phyloP scores from a whole-genome alignment of 2,888 invertebrate species.

The Chloroclystis v-ata region DNA sequence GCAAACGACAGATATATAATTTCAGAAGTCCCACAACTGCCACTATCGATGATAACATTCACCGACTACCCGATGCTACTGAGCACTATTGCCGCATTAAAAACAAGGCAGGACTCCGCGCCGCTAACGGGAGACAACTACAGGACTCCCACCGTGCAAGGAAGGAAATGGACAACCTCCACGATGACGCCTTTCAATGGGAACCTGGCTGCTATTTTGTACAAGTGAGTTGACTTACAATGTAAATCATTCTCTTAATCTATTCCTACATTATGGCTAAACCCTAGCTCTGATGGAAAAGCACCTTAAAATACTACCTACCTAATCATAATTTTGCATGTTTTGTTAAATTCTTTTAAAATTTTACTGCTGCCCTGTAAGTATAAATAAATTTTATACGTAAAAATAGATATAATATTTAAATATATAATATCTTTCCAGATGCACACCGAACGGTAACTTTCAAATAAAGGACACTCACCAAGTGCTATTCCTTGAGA shows the following conservation, averaged over 20 bases:
- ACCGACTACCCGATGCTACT: slow-evolving; percentile 80
- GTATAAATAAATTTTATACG: too few species aligned
- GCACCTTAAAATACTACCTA: too few species aligned
- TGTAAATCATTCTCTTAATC: not conserved
- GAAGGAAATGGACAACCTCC: slow-evolving; percentile 84
- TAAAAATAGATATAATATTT: too few species aligned
- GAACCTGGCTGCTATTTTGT: slow-evolving; percentile 86
- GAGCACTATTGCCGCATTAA: slow-evolving; percentile 80
- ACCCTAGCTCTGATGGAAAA: too few species aligned
- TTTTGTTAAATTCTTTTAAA: too few species aligned
- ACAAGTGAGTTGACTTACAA: slow-evolving; percentile 73
- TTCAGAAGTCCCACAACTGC: slow-evolving; percentile 60
- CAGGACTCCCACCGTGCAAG: slow-evolving; percentile 55
- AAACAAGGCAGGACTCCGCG: slow-evolving; percentile 78
- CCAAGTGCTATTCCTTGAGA: slow-evolving; percentile 82
- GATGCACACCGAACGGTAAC: slow-evolving; percentile 74
- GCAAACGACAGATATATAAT: not conserved
- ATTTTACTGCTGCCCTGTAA: too few species aligned
- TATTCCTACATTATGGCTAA: too few species aligned
- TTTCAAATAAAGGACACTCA: slow-evolving; percentile 60
- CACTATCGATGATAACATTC: slow-evolving; percentile 82
- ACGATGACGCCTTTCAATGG: slow-evolving; percentile 83
- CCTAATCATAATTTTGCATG: too few species aligned
- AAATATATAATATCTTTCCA: slow-evolving; percentile 48
- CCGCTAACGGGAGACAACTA: slow-evolving; percentile 83